phyloP scores from a whole-genome alignment of 2,888 invertebrate species.

The Lycocerus yunnanus region DNA sequence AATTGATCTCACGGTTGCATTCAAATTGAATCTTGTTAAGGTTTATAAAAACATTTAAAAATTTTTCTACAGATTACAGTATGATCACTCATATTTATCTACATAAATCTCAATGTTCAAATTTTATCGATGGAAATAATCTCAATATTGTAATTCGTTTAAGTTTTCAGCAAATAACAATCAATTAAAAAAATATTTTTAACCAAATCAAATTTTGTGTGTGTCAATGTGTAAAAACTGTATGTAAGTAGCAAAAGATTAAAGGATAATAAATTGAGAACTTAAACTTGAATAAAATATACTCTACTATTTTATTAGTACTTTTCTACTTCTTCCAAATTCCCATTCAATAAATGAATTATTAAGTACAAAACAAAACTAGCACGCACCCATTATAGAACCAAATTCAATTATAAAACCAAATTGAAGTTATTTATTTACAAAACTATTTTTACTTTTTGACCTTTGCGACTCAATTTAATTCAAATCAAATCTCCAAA shows the following conservation, averaged over 20 bases:
- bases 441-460: neutral
- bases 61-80: neutral
- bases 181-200: neutral
- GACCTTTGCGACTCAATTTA: neutral
- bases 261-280: neutral
- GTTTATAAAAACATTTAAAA: neutral
- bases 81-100: neutral
- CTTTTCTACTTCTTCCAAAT: neutral
- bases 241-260: neutral
- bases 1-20: neutral
- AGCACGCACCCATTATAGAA: neutral
- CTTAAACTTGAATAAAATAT: neutral
- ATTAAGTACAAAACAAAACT: neutral
- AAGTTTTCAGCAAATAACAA: neutral
- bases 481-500: neutral
- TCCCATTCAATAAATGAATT: neutral
- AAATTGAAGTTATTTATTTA: neutral
- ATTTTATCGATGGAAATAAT: neutral
- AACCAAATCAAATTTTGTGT: too few relatives aligned
- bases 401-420: neutral
- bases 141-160: neutral
- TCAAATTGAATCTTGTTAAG: neutral
- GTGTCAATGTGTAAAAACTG: too few relatives aligned
- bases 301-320: too few relatives aligned
- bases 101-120: neutral